A percentile compares a stretch with the other conserved stretches of the same genome.
phyloP scores from a whole-genome alignment of 2,797 vertebrate genomes.

The Eptatretus atami region DNA sequence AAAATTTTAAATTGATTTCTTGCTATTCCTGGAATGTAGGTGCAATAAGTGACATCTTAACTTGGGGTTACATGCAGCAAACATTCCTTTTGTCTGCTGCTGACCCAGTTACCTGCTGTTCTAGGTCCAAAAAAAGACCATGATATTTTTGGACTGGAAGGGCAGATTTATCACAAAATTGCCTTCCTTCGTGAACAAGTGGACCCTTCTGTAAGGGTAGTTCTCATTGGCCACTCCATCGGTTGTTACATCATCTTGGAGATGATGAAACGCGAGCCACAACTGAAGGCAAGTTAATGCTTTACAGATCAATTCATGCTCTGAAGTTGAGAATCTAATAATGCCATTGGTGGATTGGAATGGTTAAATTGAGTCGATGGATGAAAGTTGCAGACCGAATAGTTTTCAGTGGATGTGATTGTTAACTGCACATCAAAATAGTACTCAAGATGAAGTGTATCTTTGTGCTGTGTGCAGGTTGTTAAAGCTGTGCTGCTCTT shows the following conservation, averaged over 20 bases:
- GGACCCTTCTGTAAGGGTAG: constrained; percentile 30
- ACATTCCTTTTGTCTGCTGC: no score
- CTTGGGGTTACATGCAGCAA: not conserved
- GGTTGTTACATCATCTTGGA: constrained; percentile 56
- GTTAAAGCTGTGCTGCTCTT: constrained; percentile 48
- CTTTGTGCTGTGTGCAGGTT: constrained; percentile 17
- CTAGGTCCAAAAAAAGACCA: not conserved
- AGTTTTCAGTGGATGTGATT: no score
- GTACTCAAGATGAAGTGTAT: no score
- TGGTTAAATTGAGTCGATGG: no score
- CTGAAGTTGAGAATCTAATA: no score
- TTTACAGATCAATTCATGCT: no score
- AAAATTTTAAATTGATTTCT: no score
- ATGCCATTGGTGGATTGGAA: no score
- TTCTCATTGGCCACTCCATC: constrained; percentile 62
- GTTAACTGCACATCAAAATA: no score
- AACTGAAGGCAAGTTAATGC: constrained; percentile 26
- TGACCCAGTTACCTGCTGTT: not conserved
- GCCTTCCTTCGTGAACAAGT: constrained; percentile 38
- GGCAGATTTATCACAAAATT: constrained; percentile 66
- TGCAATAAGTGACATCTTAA: not conserved
- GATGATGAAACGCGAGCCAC: constrained; percentile 39
- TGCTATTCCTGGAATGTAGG: not conserved
- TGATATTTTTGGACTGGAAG: constrained; percentile 47
- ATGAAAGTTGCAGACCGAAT: no score